Base-by-base conservation (phyloP, 2,888 invertebrate genomes). In the Synergus gifuensis region DNA sequence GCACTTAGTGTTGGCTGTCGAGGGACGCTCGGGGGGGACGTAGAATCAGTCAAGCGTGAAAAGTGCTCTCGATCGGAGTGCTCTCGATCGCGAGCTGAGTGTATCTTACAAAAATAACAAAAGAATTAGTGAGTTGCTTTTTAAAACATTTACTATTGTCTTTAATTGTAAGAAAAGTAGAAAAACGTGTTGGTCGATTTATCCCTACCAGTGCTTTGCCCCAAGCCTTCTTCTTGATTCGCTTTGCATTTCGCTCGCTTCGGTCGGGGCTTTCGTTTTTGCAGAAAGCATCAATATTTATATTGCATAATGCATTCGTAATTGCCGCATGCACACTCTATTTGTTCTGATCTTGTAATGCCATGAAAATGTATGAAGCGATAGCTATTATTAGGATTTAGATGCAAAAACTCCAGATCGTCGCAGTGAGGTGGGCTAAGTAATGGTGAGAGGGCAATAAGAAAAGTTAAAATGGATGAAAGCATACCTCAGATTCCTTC, bases 231-330 rank as follows among this genome's bases (percentile, higher is more conserved):
- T 85, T 83, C 82, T 79, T 80, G 79, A 85, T 85, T 87, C 86
- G 88, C 86, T 91, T 91, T 91, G 89, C 91, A 91, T 91, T 90
- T 90, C 87, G 85, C 83, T 85, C 85, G 85, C 83, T 81, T 81
- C 84, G 84, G 82, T 83, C 86, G 84, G 85, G 85, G 87, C 87
- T 87, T 87, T 89, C 87, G 89, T 91, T 91, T 92, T 91, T 90
- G 88, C 90, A 90, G 89, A 88, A 90, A 91, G 88, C 92, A 92
- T 92, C 91, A 91, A 92, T 92, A 92, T 92, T 92, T 92, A 92
- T 92, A 90, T 89, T 89, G 91, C 91, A 91, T 92, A 92, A 92
- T 92, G 90, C 90, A 91, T 91, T 89, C 88, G 89, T 91, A 90
- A 91, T 92, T 92, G 90, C 89, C 90, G 88, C 90, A 89, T 90